Evolutionary conservation across 2,888 invertebrate species (phyloP).

Genomic region (Eubasilissa splendida): DNA sequence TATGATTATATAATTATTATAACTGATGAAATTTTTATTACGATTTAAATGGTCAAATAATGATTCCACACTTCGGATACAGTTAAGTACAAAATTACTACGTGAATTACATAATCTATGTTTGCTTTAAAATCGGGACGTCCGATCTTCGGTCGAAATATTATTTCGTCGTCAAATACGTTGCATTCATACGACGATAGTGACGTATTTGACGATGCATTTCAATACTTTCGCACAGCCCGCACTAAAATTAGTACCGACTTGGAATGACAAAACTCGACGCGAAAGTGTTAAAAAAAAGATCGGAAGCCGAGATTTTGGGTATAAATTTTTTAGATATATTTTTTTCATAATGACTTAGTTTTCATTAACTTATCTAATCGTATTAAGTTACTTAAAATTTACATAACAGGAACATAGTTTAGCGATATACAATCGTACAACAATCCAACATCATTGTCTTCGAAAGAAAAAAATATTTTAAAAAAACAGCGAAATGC

Average conservation of each 20-base stretch:
- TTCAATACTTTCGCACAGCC: slow-evolving; percentile 9
- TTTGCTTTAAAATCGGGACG: slow-evolving; percentile 38
- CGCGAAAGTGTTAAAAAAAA: background rate
- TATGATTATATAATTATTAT: background rate
- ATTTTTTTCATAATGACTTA: slow-evolving; percentile 57
- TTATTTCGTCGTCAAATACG: background rate
- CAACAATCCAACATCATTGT: slow-evolving; percentile 43
- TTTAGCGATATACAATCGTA: slow-evolving; percentile 57
- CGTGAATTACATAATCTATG: slow-evolving; percentile 49
- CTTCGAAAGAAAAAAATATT: slow-evolving; percentile 45
- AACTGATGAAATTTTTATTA: background rate
- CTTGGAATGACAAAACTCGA: slow-evolving; percentile 29
- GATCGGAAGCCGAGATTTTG: slow-evolving; percentile 45
- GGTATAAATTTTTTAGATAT: slow-evolving; percentile 50
- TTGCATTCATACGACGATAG: background rate
- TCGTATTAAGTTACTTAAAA: slow-evolving; percentile 58
- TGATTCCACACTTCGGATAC: slow-evolving; percentile 26
- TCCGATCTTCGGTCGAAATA: slow-evolving; percentile 24
- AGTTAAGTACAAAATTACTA: slow-evolving; percentile 56
- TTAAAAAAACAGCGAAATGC: slow-evolving; percentile 37
- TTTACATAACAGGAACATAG: slow-evolving; percentile 58
- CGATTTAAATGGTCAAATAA: slow-evolving; percentile 17
- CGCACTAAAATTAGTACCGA: slow-evolving; percentile 10
- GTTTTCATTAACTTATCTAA: slow-evolving; percentile 58
- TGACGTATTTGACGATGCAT: background rate